Conservation (phyloP, 2,113 vertebrate genomes). For the Shinisaurus crocodilurus region DNA sequence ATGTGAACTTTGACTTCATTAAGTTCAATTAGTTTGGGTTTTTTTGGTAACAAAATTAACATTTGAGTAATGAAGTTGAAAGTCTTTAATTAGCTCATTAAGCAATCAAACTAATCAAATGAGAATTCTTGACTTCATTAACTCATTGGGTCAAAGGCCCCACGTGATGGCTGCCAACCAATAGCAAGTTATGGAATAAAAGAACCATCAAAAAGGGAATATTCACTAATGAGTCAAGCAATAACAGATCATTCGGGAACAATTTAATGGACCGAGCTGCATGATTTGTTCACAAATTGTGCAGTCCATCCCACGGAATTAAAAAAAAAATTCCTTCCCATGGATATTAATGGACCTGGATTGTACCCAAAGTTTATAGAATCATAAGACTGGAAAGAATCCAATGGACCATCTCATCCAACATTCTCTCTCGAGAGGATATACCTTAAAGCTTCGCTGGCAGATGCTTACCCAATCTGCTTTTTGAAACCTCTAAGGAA, state of each 20-base stretch:
- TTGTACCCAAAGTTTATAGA: neutral
- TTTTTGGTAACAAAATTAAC: constrained; percentile 22
- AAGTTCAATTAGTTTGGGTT: constrained; percentile 9
- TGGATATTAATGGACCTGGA: neutral
- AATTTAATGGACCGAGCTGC: constrained; percentile 3
- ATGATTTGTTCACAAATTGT: constrained; percentile 22
- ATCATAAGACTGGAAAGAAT: neutral
- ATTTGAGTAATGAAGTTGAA: constrained; percentile 30
- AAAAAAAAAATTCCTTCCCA: neutral
- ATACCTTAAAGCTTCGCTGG: neutral
- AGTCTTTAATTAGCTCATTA: constrained; percentile 34
- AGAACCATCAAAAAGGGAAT: neutral
- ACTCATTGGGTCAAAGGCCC: neutral
- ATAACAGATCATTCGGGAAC: constrained; percentile 4
- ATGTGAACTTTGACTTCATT: constrained; percentile 29
- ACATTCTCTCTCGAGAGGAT: neutral
- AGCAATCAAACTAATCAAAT: constrained; percentile 41
- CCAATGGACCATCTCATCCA: neutral
- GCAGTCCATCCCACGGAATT: neutral
- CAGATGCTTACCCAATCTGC: constrained; percentile 5
- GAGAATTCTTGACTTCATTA: constrained; percentile 24
- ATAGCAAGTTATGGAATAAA: neutral
- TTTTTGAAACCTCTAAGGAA: neutral
- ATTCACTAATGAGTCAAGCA: neutral
- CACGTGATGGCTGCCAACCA: neutral